A percentile compares a stretch with the other conserved stretches of the same genome.
These are phyloP conservation scores for Eumeta japonica DNA, from an alignment of 1,140 invertebrate genomes.

Conservation along the genomic window DNA sequence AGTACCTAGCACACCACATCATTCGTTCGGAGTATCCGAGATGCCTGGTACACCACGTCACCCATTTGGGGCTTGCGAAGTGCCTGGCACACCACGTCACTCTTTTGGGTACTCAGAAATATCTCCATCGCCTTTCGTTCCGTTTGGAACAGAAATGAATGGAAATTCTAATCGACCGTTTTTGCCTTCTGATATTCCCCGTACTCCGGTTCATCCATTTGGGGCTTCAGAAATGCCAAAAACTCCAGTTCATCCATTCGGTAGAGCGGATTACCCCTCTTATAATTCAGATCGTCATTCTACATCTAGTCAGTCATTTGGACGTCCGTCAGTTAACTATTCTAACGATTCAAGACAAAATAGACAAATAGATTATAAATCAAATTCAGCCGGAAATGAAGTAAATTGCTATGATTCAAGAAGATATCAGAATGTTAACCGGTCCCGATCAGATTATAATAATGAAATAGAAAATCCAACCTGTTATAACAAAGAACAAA, in stretches of 20 bases:
- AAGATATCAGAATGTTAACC: too few species aligned
- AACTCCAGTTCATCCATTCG: too few species aligned
- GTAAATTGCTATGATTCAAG: too few species aligned
- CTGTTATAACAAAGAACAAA: conserved; percentile 16
- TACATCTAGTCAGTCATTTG: too few species aligned
- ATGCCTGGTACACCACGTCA: conserved; percentile 13
- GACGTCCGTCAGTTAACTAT: too few species aligned
- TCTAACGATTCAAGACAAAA: conserved; percentile 34
- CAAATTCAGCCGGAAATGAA: too few species aligned
- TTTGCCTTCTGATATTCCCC: conserved; percentile 4
- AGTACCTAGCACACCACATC: conserved; percentile 3
- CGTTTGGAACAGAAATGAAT: too few species aligned
- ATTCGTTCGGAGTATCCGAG: conserved; percentile 9
- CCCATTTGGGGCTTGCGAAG: conserved; percentile 16
- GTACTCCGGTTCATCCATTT: conserved; percentile 21
- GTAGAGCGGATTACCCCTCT: too few species aligned
- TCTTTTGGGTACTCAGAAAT: conserved; percentile 20
- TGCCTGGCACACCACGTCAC: conserved; percentile 14
- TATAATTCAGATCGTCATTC: too few species aligned
- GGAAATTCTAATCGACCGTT: too few species aligned
- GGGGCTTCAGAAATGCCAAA: conserved; percentile 18
- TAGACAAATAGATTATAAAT: conserved; percentile 23
- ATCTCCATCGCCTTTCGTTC: conserved; percentile 5
- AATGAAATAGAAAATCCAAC: conserved; percentile 19
- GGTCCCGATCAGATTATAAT: conserved; percentile 4